Percentiles rank a stretch among this genome's conserved stretches.
Evolutionary conservation across 2,113 vertebrate genomes (phyloP).

Genomic region (Ibidorhyncha struthersii): DNA sequence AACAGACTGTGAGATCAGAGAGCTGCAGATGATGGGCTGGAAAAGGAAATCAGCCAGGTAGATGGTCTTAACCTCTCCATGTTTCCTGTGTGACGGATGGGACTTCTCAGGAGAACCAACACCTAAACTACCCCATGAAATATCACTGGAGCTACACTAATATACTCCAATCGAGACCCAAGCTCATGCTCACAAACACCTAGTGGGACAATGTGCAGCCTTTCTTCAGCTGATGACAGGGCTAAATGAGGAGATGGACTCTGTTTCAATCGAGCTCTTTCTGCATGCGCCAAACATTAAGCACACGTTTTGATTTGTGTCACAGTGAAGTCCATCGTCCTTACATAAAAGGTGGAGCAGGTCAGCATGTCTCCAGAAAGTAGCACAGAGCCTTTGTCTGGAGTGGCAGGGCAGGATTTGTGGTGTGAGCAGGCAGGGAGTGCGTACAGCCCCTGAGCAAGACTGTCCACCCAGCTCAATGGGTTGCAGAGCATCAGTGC

Average conservation of each 20-base stretch:
- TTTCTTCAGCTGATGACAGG: not conserved
- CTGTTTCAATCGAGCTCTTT: not conserved
- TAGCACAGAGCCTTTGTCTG: not conserved
- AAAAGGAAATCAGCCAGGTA: not conserved
- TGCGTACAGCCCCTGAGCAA: not conserved
- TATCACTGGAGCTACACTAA: not conserved
- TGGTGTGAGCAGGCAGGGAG: not conserved
- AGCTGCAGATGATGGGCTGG: not conserved
- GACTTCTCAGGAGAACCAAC: not conserved
- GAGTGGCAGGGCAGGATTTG: not conserved
- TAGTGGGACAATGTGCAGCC: not conserved
- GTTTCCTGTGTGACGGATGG: not conserved
- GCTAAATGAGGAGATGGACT: not conserved
- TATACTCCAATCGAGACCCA: not conserved
- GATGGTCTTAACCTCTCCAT: not conserved
- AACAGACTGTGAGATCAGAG: slow-evolving; percentile 35
- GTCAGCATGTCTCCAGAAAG: not conserved
- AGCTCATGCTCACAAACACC: not conserved
- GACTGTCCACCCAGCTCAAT: fast-evolving
- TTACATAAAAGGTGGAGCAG: not conserved
- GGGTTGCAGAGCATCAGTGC: not conserved
- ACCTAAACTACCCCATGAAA: not conserved
- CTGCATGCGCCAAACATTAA: fast-evolving
- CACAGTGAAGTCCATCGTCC: not conserved
- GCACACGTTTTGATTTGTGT: not conserved